Evolutionary conservation across 2,797 vertebrate genomes (phyloP).

Genomic region (Coluber constrictor): DNA sequence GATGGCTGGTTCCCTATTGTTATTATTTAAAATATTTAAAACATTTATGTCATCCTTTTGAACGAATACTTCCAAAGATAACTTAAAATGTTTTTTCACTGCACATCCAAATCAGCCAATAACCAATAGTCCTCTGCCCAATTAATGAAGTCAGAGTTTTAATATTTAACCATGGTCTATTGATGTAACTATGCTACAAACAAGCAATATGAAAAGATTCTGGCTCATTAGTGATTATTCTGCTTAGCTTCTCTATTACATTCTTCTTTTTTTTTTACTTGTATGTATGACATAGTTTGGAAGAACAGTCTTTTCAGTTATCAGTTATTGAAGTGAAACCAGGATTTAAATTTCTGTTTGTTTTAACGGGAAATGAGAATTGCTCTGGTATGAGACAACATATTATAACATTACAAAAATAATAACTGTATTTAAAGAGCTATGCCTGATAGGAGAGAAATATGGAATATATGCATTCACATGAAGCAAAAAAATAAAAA

Average conservation of each 20-base stretch:
- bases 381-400: neutral
- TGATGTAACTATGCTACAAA: neutral
- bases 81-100: neutral
- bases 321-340: neutral
- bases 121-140: neutral
- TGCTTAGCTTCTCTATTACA: neutral
- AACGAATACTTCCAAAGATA: neutral
- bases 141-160: neutral
- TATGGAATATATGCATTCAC: neutral
- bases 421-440: neutral
- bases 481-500: neutral
- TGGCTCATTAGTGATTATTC: neutral
- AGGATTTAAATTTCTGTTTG: neutral
- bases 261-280: neutral
- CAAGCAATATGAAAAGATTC: neutral
- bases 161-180: neutral
- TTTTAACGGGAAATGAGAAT: neutral
- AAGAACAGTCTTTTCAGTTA: neutral
- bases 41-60: neutral
- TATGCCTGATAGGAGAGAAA: neutral
- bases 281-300: neutral
- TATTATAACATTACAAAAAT: neutral
- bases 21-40: neutral
- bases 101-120: neutral
- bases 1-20: constrained; percentile 81